A percentile compares a stretch with the other conserved stretches of the same genome.
Evolutionary conservation across 1,140 invertebrate species (phyloP).

Genomic region (Luehdorfia chinensis): DNA sequence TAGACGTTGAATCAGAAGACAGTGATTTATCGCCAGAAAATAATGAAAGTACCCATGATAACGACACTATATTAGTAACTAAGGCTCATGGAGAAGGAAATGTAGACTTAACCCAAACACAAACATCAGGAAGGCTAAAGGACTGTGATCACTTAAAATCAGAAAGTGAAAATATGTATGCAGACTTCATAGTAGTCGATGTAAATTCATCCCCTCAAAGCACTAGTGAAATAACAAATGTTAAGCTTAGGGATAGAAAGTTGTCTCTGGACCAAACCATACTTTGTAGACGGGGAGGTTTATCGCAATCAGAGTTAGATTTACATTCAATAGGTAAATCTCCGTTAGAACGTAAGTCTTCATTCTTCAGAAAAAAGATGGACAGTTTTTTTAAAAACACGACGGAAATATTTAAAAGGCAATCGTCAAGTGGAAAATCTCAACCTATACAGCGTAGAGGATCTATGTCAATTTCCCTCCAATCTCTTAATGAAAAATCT

Average conservation of each 20-base stretch:
- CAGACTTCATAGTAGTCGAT: background rate
- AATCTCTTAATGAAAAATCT: slow-evolving; percentile 49
- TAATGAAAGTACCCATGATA: slow-evolving; percentile 2
- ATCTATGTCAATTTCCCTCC: slow-evolving; percentile 56
- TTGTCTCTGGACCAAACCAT: slow-evolving; percentile 60
- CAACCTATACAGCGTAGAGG: slow-evolving; percentile 35
- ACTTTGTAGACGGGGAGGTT: slow-evolving; percentile 40
- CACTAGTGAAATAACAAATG: slow-evolving; percentile 17
- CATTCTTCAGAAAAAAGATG: slow-evolving; percentile 66
- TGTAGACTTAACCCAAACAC: too few relatives aligned
- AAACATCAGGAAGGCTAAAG: too few relatives aligned
- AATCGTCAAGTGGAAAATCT: slow-evolving; percentile 35
- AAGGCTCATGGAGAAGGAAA: too few relatives aligned
- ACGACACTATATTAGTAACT: background rate
- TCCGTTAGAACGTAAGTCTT: slow-evolving; percentile 62
- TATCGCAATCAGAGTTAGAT: slow-evolving; percentile 63
- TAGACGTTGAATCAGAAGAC: slow-evolving; percentile 18
- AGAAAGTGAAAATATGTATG: slow-evolving; percentile 3
- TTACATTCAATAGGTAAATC: slow-evolving; percentile 60
- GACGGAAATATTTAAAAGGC: slow-evolving; percentile 59
- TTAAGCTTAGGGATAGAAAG: slow-evolving; percentile 43
- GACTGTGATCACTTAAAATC: slow-evolving; percentile 1
- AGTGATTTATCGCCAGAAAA: background rate
- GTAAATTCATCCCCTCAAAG: slow-evolving; percentile 2
- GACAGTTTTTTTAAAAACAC: slow-evolving; percentile 67